These are phyloP conservation scores for Oxyura jamaicensis DNA, from an alignment of 2,113 vertebrate species.

Conservation along the genomic window DNA sequence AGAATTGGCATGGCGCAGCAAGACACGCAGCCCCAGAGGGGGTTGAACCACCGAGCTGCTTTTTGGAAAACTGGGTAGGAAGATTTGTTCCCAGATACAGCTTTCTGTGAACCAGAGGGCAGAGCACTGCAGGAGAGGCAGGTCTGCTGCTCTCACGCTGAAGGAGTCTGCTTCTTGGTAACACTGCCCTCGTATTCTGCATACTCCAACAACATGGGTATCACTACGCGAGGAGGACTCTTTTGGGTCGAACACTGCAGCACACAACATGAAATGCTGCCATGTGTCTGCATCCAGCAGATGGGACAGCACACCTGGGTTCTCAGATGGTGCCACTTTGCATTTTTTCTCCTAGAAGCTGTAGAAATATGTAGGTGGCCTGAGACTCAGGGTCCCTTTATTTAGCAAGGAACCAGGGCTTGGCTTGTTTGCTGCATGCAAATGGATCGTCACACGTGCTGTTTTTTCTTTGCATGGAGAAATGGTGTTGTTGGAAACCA, in stretches of 20 bases:
- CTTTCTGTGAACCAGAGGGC: neutral
- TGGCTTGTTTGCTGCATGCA: neutral
- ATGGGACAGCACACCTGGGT: neutral
- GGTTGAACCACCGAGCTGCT: neutral
- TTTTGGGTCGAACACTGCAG: neutral
- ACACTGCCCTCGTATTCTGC: neutral
- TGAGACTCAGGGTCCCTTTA: neutral
- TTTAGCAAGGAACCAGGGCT: neutral
- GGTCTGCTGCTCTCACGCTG: fast-evolving
- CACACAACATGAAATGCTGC: neutral
- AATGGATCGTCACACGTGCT: neutral
- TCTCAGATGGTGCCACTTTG: neutral
- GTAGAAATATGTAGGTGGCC: neutral
- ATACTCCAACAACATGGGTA: neutral
- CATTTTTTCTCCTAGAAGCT: neutral
- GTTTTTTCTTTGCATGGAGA: neutral
- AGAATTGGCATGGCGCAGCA: constrained; percentile 30
- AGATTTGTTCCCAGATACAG: neutral
- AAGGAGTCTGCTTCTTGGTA: neutral
- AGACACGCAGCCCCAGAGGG: neutral
- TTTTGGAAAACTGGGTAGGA: neutral
- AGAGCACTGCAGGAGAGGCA: neutral
- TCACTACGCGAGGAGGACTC: neutral
- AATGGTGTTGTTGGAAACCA: neutral
- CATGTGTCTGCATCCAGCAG: neutral